These are phyloP conservation scores for Allolobophora icterica DNA, from an alignment of 2,888 invertebrate species.

Conservation along the genomic window DNA sequence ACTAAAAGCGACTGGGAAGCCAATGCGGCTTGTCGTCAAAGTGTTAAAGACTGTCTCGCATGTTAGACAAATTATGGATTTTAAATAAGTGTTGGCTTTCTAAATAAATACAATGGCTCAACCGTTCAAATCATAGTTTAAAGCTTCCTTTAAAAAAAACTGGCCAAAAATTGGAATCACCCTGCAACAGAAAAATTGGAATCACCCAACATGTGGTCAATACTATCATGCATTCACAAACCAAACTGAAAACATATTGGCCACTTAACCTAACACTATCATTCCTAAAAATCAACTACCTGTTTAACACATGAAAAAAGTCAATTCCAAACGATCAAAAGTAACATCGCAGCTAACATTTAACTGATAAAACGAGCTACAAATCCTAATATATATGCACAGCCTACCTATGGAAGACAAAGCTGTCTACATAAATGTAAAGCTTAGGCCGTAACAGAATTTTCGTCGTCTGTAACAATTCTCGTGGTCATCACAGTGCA, in stretches of 20 bases:
- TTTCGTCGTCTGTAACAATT: background rate
- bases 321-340: background rate
- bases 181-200: background rate
- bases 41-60: too few species aligned
- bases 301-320: background rate
- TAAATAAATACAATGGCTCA: background rate
- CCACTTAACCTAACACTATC: background rate
- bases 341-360: background rate
- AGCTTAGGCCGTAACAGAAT: background rate
- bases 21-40: too few species aligned
- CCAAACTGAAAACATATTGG: background rate
- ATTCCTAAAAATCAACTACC: background rate
- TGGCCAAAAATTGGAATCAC: too few species aligned
- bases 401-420: background rate
- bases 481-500: background rate
- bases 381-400: background rate
- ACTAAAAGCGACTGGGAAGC: too few species aligned
- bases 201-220: background rate
- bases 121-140: background rate
- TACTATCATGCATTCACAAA: background rate
- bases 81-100: background rate
- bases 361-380: slow-evolving; percentile 17
- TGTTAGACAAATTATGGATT: background rate
- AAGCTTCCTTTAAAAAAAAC: background rate
- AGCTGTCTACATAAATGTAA: background rate